phyloP scores from a whole-genome alignment of 2,888 invertebrate species.

The Blera fallax region DNA sequence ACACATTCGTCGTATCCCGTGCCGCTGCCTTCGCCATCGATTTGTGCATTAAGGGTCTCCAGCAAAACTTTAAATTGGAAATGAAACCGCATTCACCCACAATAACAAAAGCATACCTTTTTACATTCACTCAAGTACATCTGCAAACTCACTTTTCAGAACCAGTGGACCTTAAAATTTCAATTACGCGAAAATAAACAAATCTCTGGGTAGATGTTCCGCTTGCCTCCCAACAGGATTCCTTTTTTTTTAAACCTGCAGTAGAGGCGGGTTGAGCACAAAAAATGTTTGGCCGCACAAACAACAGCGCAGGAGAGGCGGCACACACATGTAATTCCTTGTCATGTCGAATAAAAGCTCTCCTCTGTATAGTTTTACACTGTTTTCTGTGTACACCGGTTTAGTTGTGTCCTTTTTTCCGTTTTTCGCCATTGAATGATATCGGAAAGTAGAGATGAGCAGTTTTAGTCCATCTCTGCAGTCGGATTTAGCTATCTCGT shows the following conservation, averaged over 20 bases:
- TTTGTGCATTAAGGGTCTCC: background rate
- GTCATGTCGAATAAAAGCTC: slow-evolving; percentile 52
- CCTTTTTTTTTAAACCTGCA: slow-evolving; percentile 11
- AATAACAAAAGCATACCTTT: slow-evolving; percentile 37
- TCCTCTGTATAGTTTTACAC: slow-evolving; percentile 14
- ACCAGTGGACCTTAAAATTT: slow-evolving; percentile 64
- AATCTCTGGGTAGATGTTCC: slow-evolving; percentile 45
- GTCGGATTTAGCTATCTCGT: slow-evolving; percentile 23
- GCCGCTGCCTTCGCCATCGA: background rate
- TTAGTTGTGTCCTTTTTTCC: slow-evolving; percentile 3
- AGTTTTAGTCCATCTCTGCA: slow-evolving; percentile 5
- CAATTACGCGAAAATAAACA: slow-evolving; percentile 70
- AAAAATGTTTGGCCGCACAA: slow-evolving; percentile 39
- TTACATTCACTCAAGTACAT: slow-evolving; percentile 54
- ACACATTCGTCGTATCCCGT: background rate
- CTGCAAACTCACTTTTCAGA: slow-evolving; percentile 55
- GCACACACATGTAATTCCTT: slow-evolving; percentile 41
- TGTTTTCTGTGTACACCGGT: slow-evolving; percentile 3
- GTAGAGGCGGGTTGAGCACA: slow-evolving; percentile 6
- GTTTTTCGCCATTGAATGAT: slow-evolving; percentile 14
- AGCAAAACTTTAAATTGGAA: slow-evolving; percentile 27
- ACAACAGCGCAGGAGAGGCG: slow-evolving; percentile 28
- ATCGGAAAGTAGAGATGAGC: slow-evolving; percentile 11
- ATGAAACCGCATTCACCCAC: slow-evolving; percentile 19
- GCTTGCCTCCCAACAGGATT: slow-evolving; percentile 10